phyloP scores from a whole-genome alignment of 2,113 vertebrate species.

The Arvicanthis niloticus region DNA sequence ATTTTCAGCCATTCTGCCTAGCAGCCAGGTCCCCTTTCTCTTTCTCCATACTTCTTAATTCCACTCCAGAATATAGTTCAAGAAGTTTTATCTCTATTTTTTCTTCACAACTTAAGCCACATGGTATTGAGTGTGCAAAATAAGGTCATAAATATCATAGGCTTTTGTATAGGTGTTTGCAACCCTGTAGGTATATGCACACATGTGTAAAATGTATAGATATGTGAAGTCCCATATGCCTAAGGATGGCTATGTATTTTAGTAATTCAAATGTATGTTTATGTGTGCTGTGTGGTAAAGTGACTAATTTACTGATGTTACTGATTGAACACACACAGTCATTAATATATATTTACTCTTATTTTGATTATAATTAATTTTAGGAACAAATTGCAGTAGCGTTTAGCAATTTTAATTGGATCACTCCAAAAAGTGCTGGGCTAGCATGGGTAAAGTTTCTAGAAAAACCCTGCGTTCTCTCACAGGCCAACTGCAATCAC shows the following conservation, averaged over 20 bases:
- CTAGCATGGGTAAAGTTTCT: background rate
- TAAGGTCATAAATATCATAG: slow-evolving; percentile 47
- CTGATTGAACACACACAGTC: slow-evolving; percentile 23
- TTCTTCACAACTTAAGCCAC: background rate
- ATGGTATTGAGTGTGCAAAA: background rate
- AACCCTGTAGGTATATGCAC: background rate
- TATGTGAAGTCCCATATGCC: background rate
- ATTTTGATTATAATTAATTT: slow-evolving; percentile 61
- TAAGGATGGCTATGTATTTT: slow-evolving; percentile 29
- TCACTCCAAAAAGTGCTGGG: background rate
- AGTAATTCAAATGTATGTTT: slow-evolving; percentile 22
- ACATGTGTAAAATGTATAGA: background rate
- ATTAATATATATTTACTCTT: slow-evolving; percentile 43
- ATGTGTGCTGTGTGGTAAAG: slow-evolving; percentile 10
- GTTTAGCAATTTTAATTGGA: slow-evolving; percentile 41
- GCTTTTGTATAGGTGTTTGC: background rate
- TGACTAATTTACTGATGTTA: slow-evolving; percentile 23
- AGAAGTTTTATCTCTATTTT: slow-evolving; percentile 22
- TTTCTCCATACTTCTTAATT: background rate
- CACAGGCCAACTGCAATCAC: background rate
- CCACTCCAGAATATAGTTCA: background rate
- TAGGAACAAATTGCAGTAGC: slow-evolving; percentile 10
- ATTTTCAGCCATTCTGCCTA: background rate
- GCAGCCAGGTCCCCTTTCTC: background rate
- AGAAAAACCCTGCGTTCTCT: background rate